Conservation (phyloP, 2,888 invertebrate species). For the Athalia circularis region DNA sequence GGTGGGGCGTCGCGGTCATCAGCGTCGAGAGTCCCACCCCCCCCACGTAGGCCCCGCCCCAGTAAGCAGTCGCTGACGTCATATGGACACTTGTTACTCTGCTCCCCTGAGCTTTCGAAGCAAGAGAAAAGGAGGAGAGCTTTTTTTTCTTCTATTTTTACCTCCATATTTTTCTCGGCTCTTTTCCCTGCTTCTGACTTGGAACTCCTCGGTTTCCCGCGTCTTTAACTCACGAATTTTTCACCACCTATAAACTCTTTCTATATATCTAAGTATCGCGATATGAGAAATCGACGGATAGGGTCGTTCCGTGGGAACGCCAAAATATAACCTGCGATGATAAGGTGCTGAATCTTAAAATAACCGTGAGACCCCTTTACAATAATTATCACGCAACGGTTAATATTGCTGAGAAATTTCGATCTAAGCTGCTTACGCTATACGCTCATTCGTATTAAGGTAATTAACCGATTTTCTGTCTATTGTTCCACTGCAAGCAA, state of each 20-base stretch:
- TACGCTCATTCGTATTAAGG: no score
- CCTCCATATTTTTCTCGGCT: neutral
- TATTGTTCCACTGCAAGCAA: no score
- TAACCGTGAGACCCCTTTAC: no score
- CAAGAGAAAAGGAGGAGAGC: constrained; percentile 21
- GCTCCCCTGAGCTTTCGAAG: constrained; percentile 56
- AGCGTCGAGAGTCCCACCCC: constrained; percentile 62
- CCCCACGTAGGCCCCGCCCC: constrained; percentile 69
- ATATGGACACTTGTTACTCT: constrained; percentile 73
- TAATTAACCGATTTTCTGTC: no score
- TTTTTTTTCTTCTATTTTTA: neutral
- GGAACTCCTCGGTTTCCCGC: neutral
- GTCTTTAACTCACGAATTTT: constrained; percentile 6
- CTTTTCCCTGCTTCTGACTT: neutral
- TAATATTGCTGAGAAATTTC: no score
- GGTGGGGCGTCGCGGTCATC: constrained; percentile 62
- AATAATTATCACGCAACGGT: no score
- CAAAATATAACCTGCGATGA: neutral
- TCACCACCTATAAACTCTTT: neutral
- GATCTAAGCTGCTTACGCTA: no score
- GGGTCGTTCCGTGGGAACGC: constrained; percentile 20
- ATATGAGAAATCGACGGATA: constrained; percentile 25
- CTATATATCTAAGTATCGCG: neutral
- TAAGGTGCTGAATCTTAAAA: no score
- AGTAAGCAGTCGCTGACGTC: constrained; percentile 68